Conservation (phyloP, 1,140 invertebrate genomes). For the Cydia fagiglandana region DNA sequence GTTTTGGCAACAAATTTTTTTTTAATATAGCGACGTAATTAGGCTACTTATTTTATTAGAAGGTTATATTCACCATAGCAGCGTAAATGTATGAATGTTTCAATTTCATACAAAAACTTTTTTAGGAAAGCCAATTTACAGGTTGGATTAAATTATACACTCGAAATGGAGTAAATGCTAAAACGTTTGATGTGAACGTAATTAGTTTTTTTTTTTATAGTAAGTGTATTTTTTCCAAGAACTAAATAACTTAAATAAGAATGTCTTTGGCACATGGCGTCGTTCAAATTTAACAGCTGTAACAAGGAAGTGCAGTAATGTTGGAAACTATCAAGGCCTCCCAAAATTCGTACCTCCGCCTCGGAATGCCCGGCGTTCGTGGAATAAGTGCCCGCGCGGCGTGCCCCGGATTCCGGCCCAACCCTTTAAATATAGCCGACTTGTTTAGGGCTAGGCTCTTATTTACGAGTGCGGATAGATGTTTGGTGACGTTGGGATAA, state of each 20-base stretch:
- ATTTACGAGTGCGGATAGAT: constrained; percentile 18
- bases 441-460: constrained; percentile 24
- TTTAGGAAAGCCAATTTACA: too few species aligned
- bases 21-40: too few species aligned
- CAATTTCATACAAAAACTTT: too few species aligned
- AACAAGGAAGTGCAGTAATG: neutral
- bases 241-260: too few species aligned
- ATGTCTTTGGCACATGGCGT: neutral
- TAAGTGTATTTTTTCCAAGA: too few species aligned
- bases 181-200: too few species aligned
- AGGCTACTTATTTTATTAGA: too few species aligned
- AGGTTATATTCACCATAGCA: too few species aligned
- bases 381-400: constrained; percentile 2
- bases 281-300: neutral
- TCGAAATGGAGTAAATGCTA: too few species aligned
- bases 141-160: too few species aligned
- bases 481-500: neutral
- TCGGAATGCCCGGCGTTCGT: neutral
- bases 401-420: constrained; percentile 8
- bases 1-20: neutral
- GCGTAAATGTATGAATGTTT: too few species aligned
- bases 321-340: neutral
- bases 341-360: constrained; percentile 1
- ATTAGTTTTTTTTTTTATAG: too few species aligned
- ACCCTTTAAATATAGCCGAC: constrained; percentile 26